Evolutionary conservation across 2,113 vertebrate species (phyloP), one percentile per base, ranked within the genome.

Genomic region (Hemiscyllium ocellatum): DNA sequence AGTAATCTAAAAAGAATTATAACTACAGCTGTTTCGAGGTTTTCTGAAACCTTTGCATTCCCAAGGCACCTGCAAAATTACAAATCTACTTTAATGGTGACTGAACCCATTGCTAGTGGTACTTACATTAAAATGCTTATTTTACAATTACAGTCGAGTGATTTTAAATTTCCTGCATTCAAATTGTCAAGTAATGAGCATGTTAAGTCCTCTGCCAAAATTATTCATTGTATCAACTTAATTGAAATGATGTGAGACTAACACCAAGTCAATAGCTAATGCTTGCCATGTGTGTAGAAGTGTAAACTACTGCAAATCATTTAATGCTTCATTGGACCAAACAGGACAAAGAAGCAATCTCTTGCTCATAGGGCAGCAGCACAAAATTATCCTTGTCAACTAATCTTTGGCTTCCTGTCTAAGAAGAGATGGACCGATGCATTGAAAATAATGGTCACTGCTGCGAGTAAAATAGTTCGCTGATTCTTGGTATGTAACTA

Each of bases 281-380:
- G n/a, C 37, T 83, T 47, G 37, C 17, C 37, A 20, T 83, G 80
- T 91, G 20, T 33, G 61, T 42, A 66, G n/a, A 37, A 37, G 8
- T 93, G 56, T 91, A 66, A 65, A 66, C 33, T 91, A 33, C 89
- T 65, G 89, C 61, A 68, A 93, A 68, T n/a, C n/a, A 93, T 93
- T 93, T 66, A 93, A 93, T 93, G 89, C 61, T 93, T 93, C 61
- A 66, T 15, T 91, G 61, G 89, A 66, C 89, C 56, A 66, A 68
- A 93, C 61, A 66, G 61, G n/a, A 42, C 52, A 91, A 65, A 61
- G 56, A 17, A n/a, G 4, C 33, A 91, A 91, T 91, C 29, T 29
- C 52, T 29, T 83, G 19, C n/a, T 65, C 15, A 89, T 61, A 89
- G 24, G 86, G 24, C 52, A 89, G 50, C 50, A 56, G 29, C 26